These are phyloP conservation scores for Apotomis capreana DNA, from an alignment of 2,888 invertebrate species.

Conservation along the genomic window DNA sequence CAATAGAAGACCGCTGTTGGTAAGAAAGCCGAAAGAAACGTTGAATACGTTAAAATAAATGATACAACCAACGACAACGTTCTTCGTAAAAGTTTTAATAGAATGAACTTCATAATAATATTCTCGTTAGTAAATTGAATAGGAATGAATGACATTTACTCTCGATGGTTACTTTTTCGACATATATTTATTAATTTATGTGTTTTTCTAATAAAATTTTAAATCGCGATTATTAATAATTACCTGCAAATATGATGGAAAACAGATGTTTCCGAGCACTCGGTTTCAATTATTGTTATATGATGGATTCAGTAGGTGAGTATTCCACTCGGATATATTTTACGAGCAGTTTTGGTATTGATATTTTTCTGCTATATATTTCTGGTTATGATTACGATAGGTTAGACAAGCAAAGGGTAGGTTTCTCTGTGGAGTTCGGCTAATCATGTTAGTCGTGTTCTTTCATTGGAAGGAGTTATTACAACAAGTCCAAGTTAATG, in stretches of 20 bases:
- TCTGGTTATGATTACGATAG: no score
- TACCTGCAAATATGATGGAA: conserved; percentile 39
- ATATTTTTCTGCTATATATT: no score
- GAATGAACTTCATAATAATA: background rate
- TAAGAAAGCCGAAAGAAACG: no score
- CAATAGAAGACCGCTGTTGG: no score
- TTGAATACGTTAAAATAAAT: no score
- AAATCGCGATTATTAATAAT: conserved; percentile 26
- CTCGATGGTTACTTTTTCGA: conserved; percentile 43
- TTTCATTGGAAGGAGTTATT: background rate
- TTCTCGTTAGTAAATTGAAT: conserved; percentile 15
- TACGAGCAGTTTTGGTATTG: no score
- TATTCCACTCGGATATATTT: background rate
- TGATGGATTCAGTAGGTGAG: conserved; percentile 30
- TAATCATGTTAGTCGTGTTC: background rate
- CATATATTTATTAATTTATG: conserved; percentile 27
- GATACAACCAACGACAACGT: no score
- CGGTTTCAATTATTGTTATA: conserved; percentile 5
- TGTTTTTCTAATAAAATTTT: conserved; percentile 41
- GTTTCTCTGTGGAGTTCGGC: no score
- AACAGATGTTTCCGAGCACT: conserved; percentile 11
- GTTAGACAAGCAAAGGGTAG: no score
- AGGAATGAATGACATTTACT: conserved; percentile 34
- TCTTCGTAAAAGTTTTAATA: background rate
- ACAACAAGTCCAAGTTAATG: conserved; percentile 1